Conservation (phyloP, 2,888 invertebrate species). For the Minunthozetes semirufus region DNA sequence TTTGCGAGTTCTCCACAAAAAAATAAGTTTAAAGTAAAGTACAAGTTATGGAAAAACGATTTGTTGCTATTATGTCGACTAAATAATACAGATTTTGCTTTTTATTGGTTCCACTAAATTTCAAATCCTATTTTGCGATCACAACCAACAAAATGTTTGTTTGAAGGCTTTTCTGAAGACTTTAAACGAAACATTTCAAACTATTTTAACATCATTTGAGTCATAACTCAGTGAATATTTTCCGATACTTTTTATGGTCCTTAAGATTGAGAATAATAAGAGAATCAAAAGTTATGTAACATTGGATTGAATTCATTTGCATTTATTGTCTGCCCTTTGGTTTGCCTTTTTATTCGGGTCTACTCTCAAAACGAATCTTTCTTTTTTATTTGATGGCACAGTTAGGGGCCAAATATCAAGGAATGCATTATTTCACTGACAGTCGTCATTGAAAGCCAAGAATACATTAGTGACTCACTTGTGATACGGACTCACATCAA, state of each 20-base stretch:
- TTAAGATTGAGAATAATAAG: neutral
- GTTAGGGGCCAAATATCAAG: neutral
- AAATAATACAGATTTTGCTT: slow-evolving; percentile 2
- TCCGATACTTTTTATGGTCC: neutral
- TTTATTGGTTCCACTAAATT: neutral
- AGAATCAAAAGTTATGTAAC: neutral
- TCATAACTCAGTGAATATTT: neutral
- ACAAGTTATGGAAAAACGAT: slow-evolving; percentile 11
- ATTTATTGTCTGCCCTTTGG: neutral
- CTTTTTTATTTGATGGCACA: slow-evolving; percentile 25
- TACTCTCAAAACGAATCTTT: neutral
- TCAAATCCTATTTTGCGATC: neutral
- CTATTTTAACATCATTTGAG: neutral
- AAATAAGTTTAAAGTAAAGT: neutral
- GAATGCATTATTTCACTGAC: slow-evolving; percentile 22
- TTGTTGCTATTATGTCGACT: slow-evolving; percentile 17
- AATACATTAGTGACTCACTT: neutral
- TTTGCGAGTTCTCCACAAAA: neutral
- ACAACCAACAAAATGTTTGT: neutral
- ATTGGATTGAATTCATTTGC: slow-evolving; percentile 1
- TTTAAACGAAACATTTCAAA: neutral
- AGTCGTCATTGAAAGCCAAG: neutral
- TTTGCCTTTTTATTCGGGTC: neutral
- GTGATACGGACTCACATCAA: neutral
- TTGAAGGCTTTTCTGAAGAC: no score